Base-by-base conservation (phyloP, 2,888 invertebrate species). In the Drosophila paranaensis region DNA sequence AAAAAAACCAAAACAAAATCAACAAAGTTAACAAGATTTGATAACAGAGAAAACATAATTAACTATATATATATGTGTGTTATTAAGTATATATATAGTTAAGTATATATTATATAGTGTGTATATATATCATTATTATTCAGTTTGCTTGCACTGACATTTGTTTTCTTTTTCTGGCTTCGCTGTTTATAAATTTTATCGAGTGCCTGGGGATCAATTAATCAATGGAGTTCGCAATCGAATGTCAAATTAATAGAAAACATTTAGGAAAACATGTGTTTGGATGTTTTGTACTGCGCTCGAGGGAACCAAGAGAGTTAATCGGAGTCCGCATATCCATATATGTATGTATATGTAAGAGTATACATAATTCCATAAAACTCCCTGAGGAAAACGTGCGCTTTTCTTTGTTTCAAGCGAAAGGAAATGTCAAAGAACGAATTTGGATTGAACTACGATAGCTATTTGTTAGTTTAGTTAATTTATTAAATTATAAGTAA, bases 181-280 rank as follows among this genome's bases (percentile, higher is more conserved):
- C 60, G 58, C 45, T 67, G 64, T 65, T 73, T 61, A 48, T 48
- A 60, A 62, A 60, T 10, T 74, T 50, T 74, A 75, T 71, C 57
- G 66, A 66, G 45, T 27, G 42, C 63, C 78, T 40, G 40, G 74
- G 78, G 79, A 66, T 6, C 74, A 46, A 77, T 77, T 70, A 78
- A 78, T 77, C 77, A 77, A 73, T 60, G 48, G 64, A 73, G 73
- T 11, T 48, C 48, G 11, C 48, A 16, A 50, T 50, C 48, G 48
- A 50, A 33, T 50, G 48, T 73, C 69, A 65, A 77, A 73, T 77
- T 46, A 48, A 62, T 27, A 56, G 42, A 57, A 20, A 30, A 61
- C 67, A 25, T 42, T 45, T 43, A 25, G 37, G 14, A 37, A 30
- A 20, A 37, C 37, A 58, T 37, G 14, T 40, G 45, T 6, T 8